A percentile compares a stretch with the other conserved stretches of the same genome.
phyloP scores from a whole-genome alignment of 2,113 vertebrate genomes.

The Lepisosteus osseus region DNA sequence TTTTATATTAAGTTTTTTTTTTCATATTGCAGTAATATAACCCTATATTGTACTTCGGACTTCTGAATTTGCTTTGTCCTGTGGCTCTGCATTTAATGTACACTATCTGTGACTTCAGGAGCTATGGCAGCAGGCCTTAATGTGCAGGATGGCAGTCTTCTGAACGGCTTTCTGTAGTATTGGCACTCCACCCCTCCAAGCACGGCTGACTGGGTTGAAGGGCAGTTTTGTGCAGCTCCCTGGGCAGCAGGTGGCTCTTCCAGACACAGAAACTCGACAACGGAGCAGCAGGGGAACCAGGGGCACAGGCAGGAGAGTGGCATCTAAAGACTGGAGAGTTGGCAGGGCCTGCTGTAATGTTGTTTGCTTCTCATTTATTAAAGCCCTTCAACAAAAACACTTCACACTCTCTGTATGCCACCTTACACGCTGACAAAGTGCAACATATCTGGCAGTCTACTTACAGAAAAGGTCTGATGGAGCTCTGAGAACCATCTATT shows the following conservation, averaged over 20 bases:
- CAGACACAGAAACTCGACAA: background rate
- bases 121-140: background rate
- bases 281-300: background rate
- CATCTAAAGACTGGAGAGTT: slow-evolving; percentile 9
- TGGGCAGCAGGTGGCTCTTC: background rate
- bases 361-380: slow-evolving; percentile 4
- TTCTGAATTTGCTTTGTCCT: no score
- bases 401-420: background rate
- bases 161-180: background rate
- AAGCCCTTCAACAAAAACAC: background rate
- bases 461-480: no score
- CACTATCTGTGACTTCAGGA: no score
- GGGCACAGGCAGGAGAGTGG: background rate
- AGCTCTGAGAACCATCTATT: no score
- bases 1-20: no score
- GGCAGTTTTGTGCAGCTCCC: background rate
- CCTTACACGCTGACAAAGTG: background rate
- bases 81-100: no score
- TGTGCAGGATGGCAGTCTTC: background rate
- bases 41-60: no score
- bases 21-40: no score
- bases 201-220: background rate
- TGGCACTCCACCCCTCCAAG: background rate
- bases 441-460: background rate
- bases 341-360: slow-evolving; percentile 5